Evolutionary conservation across 2,888 invertebrate genomes (phyloP), one percentile per base, ranked within the genome.

Genomic region (Neoascia interrupta): DNA sequence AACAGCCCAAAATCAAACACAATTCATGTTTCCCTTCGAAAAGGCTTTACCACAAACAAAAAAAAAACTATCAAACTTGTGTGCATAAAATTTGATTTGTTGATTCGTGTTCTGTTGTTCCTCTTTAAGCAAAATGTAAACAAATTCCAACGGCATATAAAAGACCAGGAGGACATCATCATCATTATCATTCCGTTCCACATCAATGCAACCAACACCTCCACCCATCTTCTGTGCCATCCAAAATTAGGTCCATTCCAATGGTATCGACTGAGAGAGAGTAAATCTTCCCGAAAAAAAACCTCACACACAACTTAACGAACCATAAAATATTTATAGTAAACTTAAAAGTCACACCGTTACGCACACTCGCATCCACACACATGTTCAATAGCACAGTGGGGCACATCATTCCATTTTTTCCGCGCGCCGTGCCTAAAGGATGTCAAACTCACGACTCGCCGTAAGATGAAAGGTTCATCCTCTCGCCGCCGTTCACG

Each of bases 281-380:
- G 49, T 49, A 26, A 34, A 43, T 43, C 8, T 13, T 5, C 5
- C n/a, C 10, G 63, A 54, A 61, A 73, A 43, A 51, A 6, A 51
- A 26, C 10, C 39, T 13, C 58, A 61, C 49, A 72, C 53, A 76
- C 47, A 79, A 79, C 73, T 73, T 73, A 73, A 79, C 79, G 79
- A 79, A 79, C 79, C 76, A 79, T 79, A 79, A 72, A 73, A 79
- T 73, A 79, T 79, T 79, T 79, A 79, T 79, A 79, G 79, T 73
- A 79, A 79, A 79, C 79, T 73, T 49, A 79, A 79, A 69, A 73
- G 61, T 68, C 66, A 73, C 43, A 72, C 66, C 53, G 47, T 61
- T 36, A 68, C 73, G 49, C 45, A 61, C 21, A 70, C 61, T 43
- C 23, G 31, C 64, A 49, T 49, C 45, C 49, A 6, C 53, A 61